Evolutionary conservation across 2,113 vertebrate species (phyloP).

Genomic region (Callorhinus ursinus): DNA sequence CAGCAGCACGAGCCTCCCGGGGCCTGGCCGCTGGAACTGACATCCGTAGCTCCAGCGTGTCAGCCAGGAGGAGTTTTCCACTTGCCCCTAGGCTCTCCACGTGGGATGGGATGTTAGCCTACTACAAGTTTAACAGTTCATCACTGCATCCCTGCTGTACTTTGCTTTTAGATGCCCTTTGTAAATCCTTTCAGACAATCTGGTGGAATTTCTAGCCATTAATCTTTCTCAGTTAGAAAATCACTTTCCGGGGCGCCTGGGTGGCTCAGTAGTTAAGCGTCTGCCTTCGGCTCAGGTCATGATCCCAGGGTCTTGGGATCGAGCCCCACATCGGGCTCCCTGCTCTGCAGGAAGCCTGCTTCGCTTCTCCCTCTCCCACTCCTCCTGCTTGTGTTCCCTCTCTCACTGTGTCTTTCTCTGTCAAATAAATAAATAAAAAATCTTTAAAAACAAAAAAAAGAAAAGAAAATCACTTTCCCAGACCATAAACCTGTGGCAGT

Average conservation of each 20-base stretch:
- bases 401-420: too few relatives aligned
- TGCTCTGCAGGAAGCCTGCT: too few relatives aligned
- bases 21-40: rapidly evolving
- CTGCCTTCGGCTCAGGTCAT: too few relatives aligned
- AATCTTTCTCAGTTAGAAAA: background rate
- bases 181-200: background rate
- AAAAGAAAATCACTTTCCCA: background rate
- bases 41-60: too few relatives aligned
- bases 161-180: background rate
- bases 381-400: too few relatives aligned
- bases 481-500: background rate
- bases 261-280: too few relatives aligned
- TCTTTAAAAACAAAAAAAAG: too few relatives aligned
- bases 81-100: background rate
- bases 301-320: too few relatives aligned
- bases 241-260: too few relatives aligned
- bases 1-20: background rate
- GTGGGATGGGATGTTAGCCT: background rate
- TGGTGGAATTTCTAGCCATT: background rate
- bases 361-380: too few relatives aligned
- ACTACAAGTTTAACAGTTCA: background rate
- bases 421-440: too few relatives aligned
- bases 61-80: background rate
- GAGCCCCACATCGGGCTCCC: too few relatives aligned
- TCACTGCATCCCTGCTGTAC: background rate